phyloP scores from a whole-genome alignment of 2,113 vertebrate species.

The Willisornis vidua region DNA sequence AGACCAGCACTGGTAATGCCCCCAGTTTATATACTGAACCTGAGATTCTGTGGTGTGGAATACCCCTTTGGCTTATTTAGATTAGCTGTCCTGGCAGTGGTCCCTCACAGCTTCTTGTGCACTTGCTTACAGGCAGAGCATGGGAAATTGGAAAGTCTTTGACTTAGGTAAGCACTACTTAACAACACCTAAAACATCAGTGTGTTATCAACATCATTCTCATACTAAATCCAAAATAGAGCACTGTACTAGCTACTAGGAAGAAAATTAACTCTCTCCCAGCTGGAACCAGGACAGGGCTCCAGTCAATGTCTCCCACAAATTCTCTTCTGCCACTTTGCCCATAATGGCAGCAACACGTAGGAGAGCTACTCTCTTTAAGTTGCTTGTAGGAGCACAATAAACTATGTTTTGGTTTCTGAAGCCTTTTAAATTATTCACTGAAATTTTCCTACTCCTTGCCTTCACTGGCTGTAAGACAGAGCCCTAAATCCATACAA shows the following conservation, averaged over 20 bases:
- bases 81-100: neutral
- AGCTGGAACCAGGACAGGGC: neutral
- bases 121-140: neutral
- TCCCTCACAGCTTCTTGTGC: neutral
- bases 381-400: neutral
- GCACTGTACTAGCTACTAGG: neutral
- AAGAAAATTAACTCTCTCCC: neutral
- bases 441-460: neutral
- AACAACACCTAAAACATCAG: neutral
- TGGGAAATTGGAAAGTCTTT: neutral
- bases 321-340: neutral
- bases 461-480: neutral
- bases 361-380: rapidly evolving
- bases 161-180: neutral
- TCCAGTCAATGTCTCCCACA: neutral
- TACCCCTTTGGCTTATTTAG: neutral
- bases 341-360: neutral
- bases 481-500: neutral
- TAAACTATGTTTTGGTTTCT: neutral
- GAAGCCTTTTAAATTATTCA: neutral
- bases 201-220: neutral
- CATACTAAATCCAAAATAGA: neutral
- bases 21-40: neutral
- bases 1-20: neutral
- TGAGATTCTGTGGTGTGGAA: neutral